Base-by-base conservation (phyloP, 2,113 vertebrate genomes). In the Scalopus aquaticus region DNA sequence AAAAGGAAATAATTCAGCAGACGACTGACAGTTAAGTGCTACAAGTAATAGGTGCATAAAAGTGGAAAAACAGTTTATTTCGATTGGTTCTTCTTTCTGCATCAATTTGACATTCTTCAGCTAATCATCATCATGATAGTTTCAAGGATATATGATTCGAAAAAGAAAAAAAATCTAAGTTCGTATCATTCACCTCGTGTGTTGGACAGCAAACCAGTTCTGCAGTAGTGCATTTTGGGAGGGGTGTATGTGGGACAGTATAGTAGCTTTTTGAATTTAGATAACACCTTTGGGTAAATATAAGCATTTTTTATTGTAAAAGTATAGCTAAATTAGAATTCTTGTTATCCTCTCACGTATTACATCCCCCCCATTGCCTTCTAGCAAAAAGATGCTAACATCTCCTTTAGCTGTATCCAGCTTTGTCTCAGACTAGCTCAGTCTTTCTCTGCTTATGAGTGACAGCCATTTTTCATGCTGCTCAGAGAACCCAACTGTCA, bases 381-480 rank as follows among this genome's bases (percentile, higher is more conserved):
- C 26, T 37, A 79, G 72, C 26, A 73, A 56, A 82, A 94, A 65
- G 44, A 88, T n/a, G 32, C 37, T 4, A 28, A 42, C n/a, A 24
- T 83, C 39, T 65, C 60, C 58, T 44, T 86, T 10, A 22, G 39
- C 64, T 42, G 46, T 30, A 49, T n/a, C 46, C 39, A 60, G 81
- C 92, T 90, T 76, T 83, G 70, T 84, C n/a, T 69, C 35, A 82
- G 64, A 30, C 35, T 4, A 42, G 65, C 26, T 64, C 74, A 58
- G 82, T 20, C 77, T 82, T 64, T 80, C 58, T n/a, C 62, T 88
- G 17, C 26, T 56, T 46, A 1, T 30, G 73, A 84, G 72, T 74
- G 86, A 95, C 94, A 95, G 87, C 46, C 60, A 37, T 89, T 78
- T 85, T 69, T 78, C 44, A 70, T 6, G 39, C 19, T 24, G 82